Evolutionary conservation across 2,113 vertebrate species (phyloP).

Genomic region (Podarcis cretensis): DNA sequence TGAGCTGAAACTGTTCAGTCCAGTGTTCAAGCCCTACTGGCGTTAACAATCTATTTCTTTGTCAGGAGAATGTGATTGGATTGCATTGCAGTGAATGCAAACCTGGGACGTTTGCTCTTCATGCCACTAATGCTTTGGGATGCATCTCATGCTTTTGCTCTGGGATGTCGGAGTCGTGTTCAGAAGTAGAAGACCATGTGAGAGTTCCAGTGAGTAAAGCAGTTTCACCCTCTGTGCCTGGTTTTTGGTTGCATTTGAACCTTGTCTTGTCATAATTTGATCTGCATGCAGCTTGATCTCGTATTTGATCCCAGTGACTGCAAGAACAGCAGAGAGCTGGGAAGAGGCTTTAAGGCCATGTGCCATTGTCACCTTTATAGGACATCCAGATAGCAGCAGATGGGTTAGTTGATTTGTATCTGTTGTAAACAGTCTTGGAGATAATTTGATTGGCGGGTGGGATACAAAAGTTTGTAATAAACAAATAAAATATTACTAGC

Average conservation of each 20-base stretch:
- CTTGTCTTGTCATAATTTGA: neutral
- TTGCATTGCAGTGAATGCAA: conserved; percentile 86
- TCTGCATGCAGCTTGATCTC: neutral
- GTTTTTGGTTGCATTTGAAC: neutral
- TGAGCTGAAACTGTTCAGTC: neutral
- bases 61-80: conserved; percentile 87
- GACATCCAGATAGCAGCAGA: neutral
- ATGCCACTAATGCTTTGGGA: conserved; percentile 71
- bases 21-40: neutral
- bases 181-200: conserved; percentile 81
- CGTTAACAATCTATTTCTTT: neutral
- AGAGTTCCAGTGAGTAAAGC: conserved; percentile 80
- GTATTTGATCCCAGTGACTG: neutral
- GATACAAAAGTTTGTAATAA: neutral
- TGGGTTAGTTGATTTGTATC: neutral
- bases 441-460: neutral
- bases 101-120: conserved; percentile 83
- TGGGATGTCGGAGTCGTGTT: conserved; percentile 82
- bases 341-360: neutral
- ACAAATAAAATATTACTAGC: neutral
- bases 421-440: neutral
- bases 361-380: neutral
- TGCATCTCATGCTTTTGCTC: conserved; percentile 92
- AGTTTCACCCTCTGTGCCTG: accelerated
- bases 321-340: neutral